Evolutionary conservation across 1,140 invertebrate species (phyloP).

Genomic region (Reticulitermes speratus): DNA sequence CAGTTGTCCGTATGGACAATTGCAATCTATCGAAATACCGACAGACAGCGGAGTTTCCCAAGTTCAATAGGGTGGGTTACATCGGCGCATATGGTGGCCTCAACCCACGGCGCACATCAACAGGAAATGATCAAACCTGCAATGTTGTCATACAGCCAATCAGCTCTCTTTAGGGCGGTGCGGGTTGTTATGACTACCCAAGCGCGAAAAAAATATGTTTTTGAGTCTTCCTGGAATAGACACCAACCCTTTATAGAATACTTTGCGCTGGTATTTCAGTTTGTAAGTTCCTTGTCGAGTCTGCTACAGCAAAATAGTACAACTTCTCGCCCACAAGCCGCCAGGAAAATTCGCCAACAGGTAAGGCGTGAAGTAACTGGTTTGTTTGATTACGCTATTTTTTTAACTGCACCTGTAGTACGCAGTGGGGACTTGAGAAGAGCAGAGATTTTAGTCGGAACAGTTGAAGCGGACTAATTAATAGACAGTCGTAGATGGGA

Average conservation of each 20-base stretch:
- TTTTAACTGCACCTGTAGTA: too few relatives aligned
- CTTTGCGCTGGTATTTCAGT: background rate
- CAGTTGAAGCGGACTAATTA: too few relatives aligned
- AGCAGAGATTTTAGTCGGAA: too few relatives aligned
- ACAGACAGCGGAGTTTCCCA: too few relatives aligned
- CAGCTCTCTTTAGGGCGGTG: background rate
- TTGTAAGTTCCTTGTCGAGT: background rate
- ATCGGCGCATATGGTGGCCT: background rate
- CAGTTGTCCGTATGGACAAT: too few relatives aligned
- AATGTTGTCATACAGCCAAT: conserved; percentile 13
- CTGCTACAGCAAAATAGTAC: background rate
- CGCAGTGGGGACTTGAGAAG: too few relatives aligned
- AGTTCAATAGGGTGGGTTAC: background rate
- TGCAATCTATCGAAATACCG: too few relatives aligned
- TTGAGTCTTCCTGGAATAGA: background rate
- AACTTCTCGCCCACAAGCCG: background rate
- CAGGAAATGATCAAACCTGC: background rate
- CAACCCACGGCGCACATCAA: background rate
- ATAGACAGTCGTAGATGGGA: too few relatives aligned
- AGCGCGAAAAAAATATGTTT: background rate
- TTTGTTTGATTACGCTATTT: too few relatives aligned
- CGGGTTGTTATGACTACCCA: conserved; percentile 13
- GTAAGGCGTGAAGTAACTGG: background rate
- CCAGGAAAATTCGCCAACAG: background rate
- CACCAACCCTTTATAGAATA: background rate